Evolutionary conservation across 2,797 vertebrate genomes (phyloP), one percentile per base, ranked within the genome.

Genomic region (Lepus townsendii): DNA sequence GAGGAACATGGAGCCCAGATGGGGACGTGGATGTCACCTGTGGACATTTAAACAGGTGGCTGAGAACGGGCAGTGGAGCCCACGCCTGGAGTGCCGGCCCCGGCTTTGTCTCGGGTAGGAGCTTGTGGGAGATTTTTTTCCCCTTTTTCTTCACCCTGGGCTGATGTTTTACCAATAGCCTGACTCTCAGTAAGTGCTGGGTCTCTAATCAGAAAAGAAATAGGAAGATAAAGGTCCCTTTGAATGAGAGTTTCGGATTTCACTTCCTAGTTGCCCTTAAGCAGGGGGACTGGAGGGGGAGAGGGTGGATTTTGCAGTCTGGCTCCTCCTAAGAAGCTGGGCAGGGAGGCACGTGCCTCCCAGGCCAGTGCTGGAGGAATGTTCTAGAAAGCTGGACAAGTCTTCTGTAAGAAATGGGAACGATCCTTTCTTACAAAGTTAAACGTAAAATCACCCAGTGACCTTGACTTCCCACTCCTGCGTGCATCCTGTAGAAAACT

Each of bases 41-140:
- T 26, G 57, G 32, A 27, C 5, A 0, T 47, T 54, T 16, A 3
- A 19, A 71, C 24, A 47, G 50, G 71, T 27, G 1, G 0, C 27
- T 0, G 16, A 68, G 52, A 2, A 5, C 8, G 1, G 47, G 16
- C 1, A 14, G 65, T 14, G 32, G 42, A 47, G 42, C 42, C 8
- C 42, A 47, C 8, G 7, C 42, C 42, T 47, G 42, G 42, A 47
- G 42, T 47, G 42, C 42, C 35, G 35, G 24, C 10, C 7, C 17
- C 7, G 42, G 32, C 24, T 65, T 77, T 24, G 50, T 16, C 14
- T 20, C 4, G 4, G n/a, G 8, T 0, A 0, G 1, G 50, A 62
- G 7, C 3, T 13, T 24, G 30, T 8, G 14, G 50, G 52, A 50
- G 50, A 60, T 4, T 52, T 54, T 83, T 32, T 4, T 22, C 65